Evolutionary conservation across 2,797 vertebrate genomes (phyloP).

Genomic region (Bovichtus diacanthus): DNA sequence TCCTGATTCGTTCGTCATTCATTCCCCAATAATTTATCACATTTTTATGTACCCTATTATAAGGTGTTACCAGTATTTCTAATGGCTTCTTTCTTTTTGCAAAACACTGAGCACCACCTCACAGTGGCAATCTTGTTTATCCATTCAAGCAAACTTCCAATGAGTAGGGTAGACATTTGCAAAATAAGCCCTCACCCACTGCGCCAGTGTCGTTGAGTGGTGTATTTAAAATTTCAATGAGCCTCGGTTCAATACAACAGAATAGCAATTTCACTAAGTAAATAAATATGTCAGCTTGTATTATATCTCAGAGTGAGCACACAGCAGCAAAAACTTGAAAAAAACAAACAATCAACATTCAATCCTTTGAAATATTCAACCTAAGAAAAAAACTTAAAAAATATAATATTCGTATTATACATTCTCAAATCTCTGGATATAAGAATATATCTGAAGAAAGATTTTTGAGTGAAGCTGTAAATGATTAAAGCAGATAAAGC

Average conservation of each 20-base stretch:
- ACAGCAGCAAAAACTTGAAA: not conserved
- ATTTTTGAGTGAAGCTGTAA: constrained; percentile 1
- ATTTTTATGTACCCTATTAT: not conserved
- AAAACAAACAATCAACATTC: not conserved
- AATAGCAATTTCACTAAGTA: not conserved
- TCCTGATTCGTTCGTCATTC: not conserved
- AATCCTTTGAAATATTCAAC: not conserved
- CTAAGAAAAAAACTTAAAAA: not conserved
- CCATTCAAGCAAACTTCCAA: constrained; percentile 42
- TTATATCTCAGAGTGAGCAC: not conserved
- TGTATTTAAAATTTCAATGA: constrained; percentile 1
- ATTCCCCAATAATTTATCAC: not conserved
- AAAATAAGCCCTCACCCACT: constrained; percentile 34
- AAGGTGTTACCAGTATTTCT: not conserved
- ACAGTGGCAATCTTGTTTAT: constrained; percentile 11
- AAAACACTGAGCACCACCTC: constrained; percentile 8
- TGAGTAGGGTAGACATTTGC: constrained; percentile 35
- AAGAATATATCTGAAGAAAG: not conserved
- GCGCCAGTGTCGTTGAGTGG: constrained; percentile 37
- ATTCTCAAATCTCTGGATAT: not conserved
- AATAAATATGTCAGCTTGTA: not conserved
- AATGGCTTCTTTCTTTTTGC: not conserved
- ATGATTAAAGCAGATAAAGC: not conserved
- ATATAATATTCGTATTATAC: not conserved
- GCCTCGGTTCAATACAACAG: not conserved